A percentile compares a stretch with the other conserved stretches of the same genome.
Conservation (phyloP, 2,888 invertebrate species). For the Eupithecia tripunctaria region DNA sequence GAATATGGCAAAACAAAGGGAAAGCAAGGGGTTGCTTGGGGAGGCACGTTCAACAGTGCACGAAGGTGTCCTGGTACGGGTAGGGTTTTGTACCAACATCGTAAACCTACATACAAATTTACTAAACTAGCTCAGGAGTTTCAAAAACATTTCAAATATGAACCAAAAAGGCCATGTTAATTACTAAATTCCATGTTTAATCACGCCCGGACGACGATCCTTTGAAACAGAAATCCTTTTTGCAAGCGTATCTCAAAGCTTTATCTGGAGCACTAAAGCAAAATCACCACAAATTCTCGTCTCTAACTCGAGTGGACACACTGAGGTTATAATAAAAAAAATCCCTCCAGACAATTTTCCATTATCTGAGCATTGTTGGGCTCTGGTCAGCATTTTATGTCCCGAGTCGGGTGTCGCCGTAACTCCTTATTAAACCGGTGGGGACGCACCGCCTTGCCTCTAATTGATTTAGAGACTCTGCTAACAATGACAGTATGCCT, state of each 20-base stretch:
- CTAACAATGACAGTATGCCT: slow-evolving; percentile 60
- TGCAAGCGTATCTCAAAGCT: slow-evolving; percentile 43
- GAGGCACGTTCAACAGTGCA: no score
- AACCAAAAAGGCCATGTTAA: slow-evolving; percentile 10
- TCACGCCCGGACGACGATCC: slow-evolving; percentile 13
- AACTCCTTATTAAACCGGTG: slow-evolving; percentile 79
- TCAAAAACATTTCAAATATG: not conserved
- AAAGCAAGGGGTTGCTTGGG: no score
- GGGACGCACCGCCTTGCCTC: slow-evolving; percentile 67
- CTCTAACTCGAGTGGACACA: slow-evolving; percentile 47
- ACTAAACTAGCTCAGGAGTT: not conserved
- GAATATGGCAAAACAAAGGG: not conserved
- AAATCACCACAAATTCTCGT: slow-evolving; percentile 61
- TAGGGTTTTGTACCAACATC: not conserved
- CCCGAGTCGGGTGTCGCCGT: slow-evolving; percentile 64
- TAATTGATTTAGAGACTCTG: slow-evolving; percentile 79
- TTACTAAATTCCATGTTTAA: slow-evolving; percentile 15
- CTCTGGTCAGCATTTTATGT: slow-evolving; percentile 78
- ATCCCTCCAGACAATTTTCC: slow-evolving; percentile 80
- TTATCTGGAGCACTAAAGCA: slow-evolving; percentile 68
- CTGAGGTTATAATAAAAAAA: slow-evolving; percentile 75
- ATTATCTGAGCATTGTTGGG: slow-evolving; percentile 78
- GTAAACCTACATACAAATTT: not conserved
- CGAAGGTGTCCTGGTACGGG: not conserved
- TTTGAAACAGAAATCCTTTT: slow-evolving; percentile 28